phyloP scores from a whole-genome alignment of 2,113 vertebrate genomes.

The Nerophis lumbriciformis region DNA sequence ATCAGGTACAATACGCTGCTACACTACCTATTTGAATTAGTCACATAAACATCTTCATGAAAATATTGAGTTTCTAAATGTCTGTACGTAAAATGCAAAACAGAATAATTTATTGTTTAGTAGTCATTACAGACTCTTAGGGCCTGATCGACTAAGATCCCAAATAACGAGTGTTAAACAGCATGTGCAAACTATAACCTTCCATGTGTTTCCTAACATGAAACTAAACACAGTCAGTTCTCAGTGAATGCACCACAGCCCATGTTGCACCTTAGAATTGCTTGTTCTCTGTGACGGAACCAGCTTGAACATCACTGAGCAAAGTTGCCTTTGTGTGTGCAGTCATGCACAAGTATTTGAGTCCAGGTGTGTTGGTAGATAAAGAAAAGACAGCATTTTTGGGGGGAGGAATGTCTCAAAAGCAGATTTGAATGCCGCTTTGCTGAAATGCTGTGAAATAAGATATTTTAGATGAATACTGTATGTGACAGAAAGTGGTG shows the following conservation, averaged over 20 bases:
- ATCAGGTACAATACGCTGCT: slow-evolving; percentile 80
- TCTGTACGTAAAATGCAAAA: not conserved
- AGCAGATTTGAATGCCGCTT: slow-evolving; percentile 13
- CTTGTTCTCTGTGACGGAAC: slow-evolving; percentile 57
- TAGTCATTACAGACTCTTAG: not conserved
- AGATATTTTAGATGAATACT: slow-evolving; percentile 25
- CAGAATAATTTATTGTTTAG: not conserved
- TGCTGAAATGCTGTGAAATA: slow-evolving; percentile 19
- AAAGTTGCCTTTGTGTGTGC: slow-evolving; percentile 43
- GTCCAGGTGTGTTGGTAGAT: slow-evolving; percentile 57
- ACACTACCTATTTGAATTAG: not conserved
- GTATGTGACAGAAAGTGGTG: slow-evolving; percentile 9
- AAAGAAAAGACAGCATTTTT: slow-evolving; percentile 9
- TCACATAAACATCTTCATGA: not conserved
- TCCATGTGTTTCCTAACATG: slow-evolving; percentile 31
- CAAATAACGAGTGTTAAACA: too few relatives aligned
- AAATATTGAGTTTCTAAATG: not conserved
- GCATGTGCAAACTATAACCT: too few relatives aligned
- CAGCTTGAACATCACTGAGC: slow-evolving; percentile 44
- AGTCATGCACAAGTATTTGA: slow-evolving; percentile 34
- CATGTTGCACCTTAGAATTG: slow-evolving; percentile 39
- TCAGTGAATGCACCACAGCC: slow-evolving; percentile 33
- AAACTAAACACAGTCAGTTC: slow-evolving; percentile 42
- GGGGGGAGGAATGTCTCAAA: not conserved
- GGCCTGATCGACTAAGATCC: not conserved